These are phyloP conservation scores for Meda fulgida DNA, from an alignment of 2,797 vertebrate genomes.

Conservation along the genomic window DNA sequence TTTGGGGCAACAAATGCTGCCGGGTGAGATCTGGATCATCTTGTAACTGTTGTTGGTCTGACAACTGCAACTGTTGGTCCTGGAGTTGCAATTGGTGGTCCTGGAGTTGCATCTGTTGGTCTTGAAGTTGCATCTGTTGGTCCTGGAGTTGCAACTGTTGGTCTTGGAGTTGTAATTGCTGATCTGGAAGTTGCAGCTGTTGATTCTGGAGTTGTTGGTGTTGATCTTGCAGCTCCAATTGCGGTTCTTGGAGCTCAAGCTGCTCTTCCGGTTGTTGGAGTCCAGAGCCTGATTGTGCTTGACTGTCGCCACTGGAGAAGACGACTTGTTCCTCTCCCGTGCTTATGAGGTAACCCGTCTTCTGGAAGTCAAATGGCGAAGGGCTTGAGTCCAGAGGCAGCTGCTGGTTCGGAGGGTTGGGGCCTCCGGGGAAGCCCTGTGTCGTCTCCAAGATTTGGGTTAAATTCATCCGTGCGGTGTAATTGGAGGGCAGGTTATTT, in stretches of 20 bases:
- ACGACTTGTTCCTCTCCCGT: constrained; percentile 84
- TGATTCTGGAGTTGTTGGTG: constrained; percentile 57
- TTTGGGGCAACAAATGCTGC: constrained; percentile 77
- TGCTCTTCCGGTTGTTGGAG: constrained; percentile 80
- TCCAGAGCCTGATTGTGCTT: constrained; percentile 90
- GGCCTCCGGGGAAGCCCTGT: constrained; percentile 79
- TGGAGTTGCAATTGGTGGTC: constrained; percentile 73
- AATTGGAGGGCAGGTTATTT: constrained; percentile 97
- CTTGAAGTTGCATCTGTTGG: constrained; percentile 72
- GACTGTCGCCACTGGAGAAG: constrained; percentile 89
- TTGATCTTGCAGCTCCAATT: constrained; percentile 57
- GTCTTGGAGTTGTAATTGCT: constrained; percentile 49
- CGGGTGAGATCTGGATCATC: constrained; percentile 55
- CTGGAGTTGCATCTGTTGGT: constrained; percentile 49
- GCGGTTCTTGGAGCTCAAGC: constrained; percentile 66
- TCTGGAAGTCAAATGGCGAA: constrained; percentile 94
- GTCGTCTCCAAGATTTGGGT: constrained; percentile 98
- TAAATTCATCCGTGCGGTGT: constrained; percentile 98
- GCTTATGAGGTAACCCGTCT: constrained; percentile 93
- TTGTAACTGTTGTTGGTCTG: constrained; percentile 57
- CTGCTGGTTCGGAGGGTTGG: constrained; percentile 75
- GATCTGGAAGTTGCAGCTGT: constrained; percentile 51
- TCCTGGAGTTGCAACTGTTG: constrained; percentile 54
- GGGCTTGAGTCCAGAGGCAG: constrained; percentile 86
- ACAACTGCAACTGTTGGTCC: constrained; percentile 54